phyloP scores from a whole-genome alignment of 2,113 vertebrate species.

The Pagrus major region DNA sequence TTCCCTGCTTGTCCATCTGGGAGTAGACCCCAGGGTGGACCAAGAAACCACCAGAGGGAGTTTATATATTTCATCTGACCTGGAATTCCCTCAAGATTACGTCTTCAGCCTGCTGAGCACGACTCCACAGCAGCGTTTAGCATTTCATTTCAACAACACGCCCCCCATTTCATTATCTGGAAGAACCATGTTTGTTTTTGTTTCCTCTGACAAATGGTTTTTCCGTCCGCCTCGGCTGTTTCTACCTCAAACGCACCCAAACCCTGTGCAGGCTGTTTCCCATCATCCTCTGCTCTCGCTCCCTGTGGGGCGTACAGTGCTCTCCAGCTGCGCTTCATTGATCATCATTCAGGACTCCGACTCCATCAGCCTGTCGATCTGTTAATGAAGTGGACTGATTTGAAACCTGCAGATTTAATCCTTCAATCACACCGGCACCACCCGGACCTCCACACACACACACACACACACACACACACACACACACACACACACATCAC shows the following conservation, averaged over 20 bases:
- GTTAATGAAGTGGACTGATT: constrained; percentile 29
- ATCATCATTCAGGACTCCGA: neutral
- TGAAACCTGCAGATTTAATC: constrained; percentile 21
- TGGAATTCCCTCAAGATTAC: too few species aligned
- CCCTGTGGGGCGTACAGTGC: neutral
- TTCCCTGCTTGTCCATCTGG: too few species aligned
- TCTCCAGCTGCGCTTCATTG: neutral
- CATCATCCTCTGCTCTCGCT: constrained; percentile 35
- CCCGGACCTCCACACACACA: neutral
- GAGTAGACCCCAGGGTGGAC: too few species aligned
- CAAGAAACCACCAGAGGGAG: too few species aligned
- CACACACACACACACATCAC: neutral
- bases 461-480: neutral
- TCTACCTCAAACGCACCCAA: neutral
- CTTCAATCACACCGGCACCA: constrained; percentile 1
- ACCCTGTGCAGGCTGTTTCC: constrained; percentile 5
- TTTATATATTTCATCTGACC: too few species aligned
- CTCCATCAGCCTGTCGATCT: constrained; percentile 1
- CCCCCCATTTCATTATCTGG: neutral
- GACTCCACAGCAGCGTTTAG: too few species aligned
- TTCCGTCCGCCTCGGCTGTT: neutral
- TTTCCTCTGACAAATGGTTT: neutral
- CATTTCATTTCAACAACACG: too few species aligned
- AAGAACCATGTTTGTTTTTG: neutral
- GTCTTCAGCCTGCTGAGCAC: too few species aligned